Evolutionary conservation across 2,113 vertebrate genomes (phyloP).

Genomic region (Rhagologus leucostigma): DNA sequence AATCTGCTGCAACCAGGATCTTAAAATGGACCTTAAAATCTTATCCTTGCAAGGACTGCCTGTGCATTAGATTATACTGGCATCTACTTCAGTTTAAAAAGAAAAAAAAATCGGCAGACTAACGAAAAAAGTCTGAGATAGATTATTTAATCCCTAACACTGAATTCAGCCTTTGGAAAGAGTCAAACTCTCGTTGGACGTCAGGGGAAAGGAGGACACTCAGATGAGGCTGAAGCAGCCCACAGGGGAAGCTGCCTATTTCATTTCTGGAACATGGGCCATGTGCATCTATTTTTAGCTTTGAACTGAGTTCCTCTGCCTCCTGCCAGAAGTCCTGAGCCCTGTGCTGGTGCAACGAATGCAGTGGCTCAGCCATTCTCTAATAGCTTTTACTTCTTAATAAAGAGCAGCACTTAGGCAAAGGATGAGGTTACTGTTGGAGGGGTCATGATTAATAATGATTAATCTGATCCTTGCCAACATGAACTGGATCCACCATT

Average conservation of each 20-base stretch:
- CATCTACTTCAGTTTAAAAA: not conserved
- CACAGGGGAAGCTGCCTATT: constrained; percentile 29
- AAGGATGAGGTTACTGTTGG: constrained; percentile 70
- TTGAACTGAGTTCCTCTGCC: not conserved
- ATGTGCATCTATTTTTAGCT: constrained; percentile 22
- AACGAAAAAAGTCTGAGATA: not conserved
- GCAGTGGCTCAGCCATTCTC: not conserved
- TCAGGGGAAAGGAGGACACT: constrained; percentile 22
- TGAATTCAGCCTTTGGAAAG: not conserved
- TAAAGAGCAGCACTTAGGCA: constrained; percentile 63
- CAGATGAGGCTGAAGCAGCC: not conserved
- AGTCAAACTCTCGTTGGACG: not conserved
- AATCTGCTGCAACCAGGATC: not conserved
- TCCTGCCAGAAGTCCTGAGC: constrained; percentile 35
- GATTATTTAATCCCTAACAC: not conserved
- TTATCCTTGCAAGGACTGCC: not conserved
- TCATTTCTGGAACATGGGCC: constrained; percentile 33
- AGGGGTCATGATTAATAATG: constrained; percentile 74
- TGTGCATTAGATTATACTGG: not conserved
- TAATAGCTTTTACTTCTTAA: constrained; percentile 69
- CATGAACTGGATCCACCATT: constrained; percentile 62
- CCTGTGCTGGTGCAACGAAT: not conserved
- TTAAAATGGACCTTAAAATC: not conserved
- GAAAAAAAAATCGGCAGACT: not conserved
- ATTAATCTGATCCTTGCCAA: constrained; percentile 74